Evolutionary conservation across 2,888 invertebrate species (phyloP).

Genomic region (Trachelus troglodyta): DNA sequence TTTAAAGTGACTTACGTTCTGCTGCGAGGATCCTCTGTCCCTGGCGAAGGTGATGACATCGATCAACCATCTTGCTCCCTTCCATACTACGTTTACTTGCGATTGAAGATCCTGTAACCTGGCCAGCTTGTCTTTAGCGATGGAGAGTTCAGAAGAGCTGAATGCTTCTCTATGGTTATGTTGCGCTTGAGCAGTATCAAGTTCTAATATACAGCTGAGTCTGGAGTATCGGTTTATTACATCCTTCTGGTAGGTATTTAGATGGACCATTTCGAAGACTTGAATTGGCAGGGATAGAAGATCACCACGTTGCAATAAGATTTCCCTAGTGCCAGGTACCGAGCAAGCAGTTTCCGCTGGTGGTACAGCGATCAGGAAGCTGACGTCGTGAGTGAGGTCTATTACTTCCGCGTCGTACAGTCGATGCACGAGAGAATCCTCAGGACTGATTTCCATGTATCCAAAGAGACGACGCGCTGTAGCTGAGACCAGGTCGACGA

Average conservation of each 20-base stretch:
- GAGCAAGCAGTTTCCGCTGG: conserved; percentile 93
- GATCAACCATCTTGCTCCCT: conserved; percentile 94
- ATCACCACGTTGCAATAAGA: conserved; percentile 85
- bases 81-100: conserved; percentile 91
- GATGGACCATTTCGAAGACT: conserved; percentile 94
- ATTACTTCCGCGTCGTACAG: conserved; percentile 95
- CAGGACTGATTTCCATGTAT: conserved; percentile 81
- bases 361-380: conserved; percentile 92
- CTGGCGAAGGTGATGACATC: conserved; percentile 94
- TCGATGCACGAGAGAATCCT: conserved; percentile 80
- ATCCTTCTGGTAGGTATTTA: conserved; percentile 92
- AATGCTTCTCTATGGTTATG: conserved; percentile 96
- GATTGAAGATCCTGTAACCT: conserved; percentile 87
- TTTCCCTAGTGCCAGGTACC: conserved; percentile 87
- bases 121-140: conserved; percentile 85
- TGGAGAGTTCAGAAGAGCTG: conserved; percentile 86
- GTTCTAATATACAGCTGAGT: conserved; percentile 91
- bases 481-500: conserved; percentile 81
- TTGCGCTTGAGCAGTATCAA: conserved; percentile 91
- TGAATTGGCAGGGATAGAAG: conserved; percentile 91
- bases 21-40: conserved; percentile 72
- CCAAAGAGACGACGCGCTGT: conserved; percentile 81
- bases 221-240: conserved; percentile 92
- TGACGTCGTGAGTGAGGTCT: conserved; percentile 90
- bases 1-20: conserved; percentile 41